A percentile compares a stretch with the other conserved stretches of the same genome.
phyloP scores from a whole-genome alignment of 2,113 vertebrate species.

The Chloroceryle aenea region DNA sequence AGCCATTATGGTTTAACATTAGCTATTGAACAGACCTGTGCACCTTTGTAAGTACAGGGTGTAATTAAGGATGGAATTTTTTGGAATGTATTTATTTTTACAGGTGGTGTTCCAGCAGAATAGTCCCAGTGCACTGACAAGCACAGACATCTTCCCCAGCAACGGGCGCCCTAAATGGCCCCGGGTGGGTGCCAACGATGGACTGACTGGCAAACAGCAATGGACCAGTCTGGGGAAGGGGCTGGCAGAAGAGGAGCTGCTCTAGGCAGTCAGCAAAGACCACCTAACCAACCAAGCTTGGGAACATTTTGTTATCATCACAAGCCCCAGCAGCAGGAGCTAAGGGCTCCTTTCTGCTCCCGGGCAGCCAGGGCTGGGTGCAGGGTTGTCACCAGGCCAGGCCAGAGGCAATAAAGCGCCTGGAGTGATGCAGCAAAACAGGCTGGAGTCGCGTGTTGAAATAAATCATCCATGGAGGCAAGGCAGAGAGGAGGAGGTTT shows the following conservation, averaged over 20 bases:
- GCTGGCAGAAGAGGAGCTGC: neutral
- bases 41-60: neutral
- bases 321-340: rapidly evolving
- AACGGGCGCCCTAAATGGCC: neutral
- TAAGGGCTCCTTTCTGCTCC: neutral
- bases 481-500: constrained; percentile 41
- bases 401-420: constrained; percentile 26
- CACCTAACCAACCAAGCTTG: neutral
- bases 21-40: neutral
- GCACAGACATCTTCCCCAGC: neutral
- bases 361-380: neutral
- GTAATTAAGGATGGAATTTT: neutral
- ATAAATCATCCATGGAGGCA: constrained; percentile 65
- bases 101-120: neutral
- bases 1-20: rapidly evolving
- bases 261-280: neutral
- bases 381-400: neutral
- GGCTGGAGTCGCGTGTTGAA: constrained; percentile 34
- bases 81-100: neutral
- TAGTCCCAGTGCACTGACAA: neutral
- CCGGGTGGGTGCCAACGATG: rapidly evolving
- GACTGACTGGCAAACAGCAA: neutral
- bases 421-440: constrained; percentile 68
- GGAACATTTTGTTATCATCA: neutral
- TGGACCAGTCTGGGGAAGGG: neutral